Base-by-base conservation (phyloP, 2,888 invertebrate species). In the Rhingia campestris region DNA sequence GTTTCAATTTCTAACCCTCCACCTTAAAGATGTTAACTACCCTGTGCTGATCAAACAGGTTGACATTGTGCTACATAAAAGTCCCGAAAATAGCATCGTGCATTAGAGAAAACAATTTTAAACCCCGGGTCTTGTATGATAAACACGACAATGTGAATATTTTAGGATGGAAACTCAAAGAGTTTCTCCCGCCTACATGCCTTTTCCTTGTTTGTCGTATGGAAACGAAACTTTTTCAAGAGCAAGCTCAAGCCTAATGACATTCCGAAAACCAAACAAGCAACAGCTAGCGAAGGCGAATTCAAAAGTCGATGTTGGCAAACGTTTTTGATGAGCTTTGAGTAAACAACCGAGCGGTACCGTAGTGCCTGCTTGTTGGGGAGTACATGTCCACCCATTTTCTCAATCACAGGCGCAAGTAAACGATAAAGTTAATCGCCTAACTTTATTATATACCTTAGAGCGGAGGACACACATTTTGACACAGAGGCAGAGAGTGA, bases 171-270 rank as follows among this genome's bases (percentile, higher is more conserved):
- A 76, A 81, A 75, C 43, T 69, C 70, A 76, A 76, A 77, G 54
- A 73, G 67, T 77, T 72, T 61, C 61, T 73, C 49, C 43, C 51
- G 75, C 69, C 72, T 45, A 67, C 49, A 49, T 58, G 6, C 9
- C 41, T 32, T 33, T 22, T n/a, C 47, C 14, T 37, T 41, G 59
- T 47, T 41, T 32, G 37, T 37, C 12, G 12, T 45, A 77, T 54
- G 61, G 45, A 73, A 73, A 73, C 63, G 54, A 54, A 53, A 35
- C 63, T 63, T 39, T 41, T 37, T 22, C 33, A 41, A 72, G 66
- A 61, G 30, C 73, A 74, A 70, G 74, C 66, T 74, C 74, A 80
- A 66, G 74, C 64, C 66, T 74, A 67, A 79, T 84, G 80, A 70
- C 56, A 54, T 84, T 80, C 70, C 49, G 37, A 66, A 74, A 69